Evolutionary conservation across 2,888 invertebrate genomes (phyloP), one percentile per base, ranked within the genome.

Genomic region (Dorcus parallelipipedus): DNA sequence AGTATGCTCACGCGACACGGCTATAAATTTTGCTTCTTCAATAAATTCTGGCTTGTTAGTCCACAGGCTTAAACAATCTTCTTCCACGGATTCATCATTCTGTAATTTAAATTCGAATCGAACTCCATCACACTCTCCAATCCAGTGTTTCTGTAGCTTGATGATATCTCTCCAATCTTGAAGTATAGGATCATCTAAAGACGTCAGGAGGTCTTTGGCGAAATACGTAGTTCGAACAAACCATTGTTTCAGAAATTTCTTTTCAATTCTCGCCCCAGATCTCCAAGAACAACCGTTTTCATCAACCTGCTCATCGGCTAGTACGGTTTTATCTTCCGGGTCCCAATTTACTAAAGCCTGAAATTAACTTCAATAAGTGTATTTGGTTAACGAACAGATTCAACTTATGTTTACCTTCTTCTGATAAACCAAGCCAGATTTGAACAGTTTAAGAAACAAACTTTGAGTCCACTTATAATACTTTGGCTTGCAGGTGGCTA

Each of bases 221-320:
- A 86, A 93, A 61, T 84, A 83, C 48, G 96, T 96, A 0, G 97
- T 95, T 77, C 86, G 88, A 38, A 99, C 84, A 77, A 94, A 97
- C 99, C 99, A 99, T 74, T 99, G 99, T 39, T 86, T 89, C 0
- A 98, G 82, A 58, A 89, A 79, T 77, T 88, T 91, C 71, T 91
- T 94, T 76, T 97, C 93, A 6, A 96, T 96, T 78, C 88, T 86
- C 6, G 95, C 97, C 2, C 98, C 97, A 3, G 98, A 98, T 59
- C 99, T 83, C 99, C 99, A 99, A 0, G 97, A 96, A 69, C 85
- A 83, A 9, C 95, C 94, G 70, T 90, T 84, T 49, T 86, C 87
- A 80, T 97, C 96, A 3, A 99, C 96, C 82, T 99, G 99, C 76
- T 99, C 99, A 79, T 97, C 93, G 3, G 98, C 99, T 63, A 99